Percentiles rank a stretch among this genome's conserved stretches.
phyloP scores from a whole-genome alignment of 2,113 vertebrate species.

The Dasyornis broadbenti region DNA sequence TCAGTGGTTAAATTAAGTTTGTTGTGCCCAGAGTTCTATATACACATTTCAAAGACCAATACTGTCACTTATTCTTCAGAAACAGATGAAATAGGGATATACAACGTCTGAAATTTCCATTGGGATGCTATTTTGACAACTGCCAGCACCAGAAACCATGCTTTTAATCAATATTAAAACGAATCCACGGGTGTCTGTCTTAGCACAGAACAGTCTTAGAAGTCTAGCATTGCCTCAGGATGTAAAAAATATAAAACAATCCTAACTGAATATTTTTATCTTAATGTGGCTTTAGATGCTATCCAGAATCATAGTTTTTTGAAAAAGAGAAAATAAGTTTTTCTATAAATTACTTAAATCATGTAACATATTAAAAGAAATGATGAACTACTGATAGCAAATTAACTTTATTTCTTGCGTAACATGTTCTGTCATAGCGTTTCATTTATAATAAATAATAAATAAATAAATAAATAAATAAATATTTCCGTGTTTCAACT shows the following conservation, averaged over 20 bases:
- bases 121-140: slow-evolving; percentile 12
- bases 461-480: neutral
- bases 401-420: neutral
- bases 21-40: neutral
- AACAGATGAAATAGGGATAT: neutral
- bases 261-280: neutral
- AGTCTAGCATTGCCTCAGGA: neutral
- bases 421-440: neutral
- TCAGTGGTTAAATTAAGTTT: neutral
- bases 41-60: neutral
- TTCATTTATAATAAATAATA: neutral
- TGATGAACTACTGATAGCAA: neutral
- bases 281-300: neutral
- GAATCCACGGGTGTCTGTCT: neutral
- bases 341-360: neutral
- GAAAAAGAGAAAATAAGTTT: neutral
- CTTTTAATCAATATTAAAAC: slow-evolving; percentile 5
- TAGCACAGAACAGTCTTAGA: neutral
- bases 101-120: neutral
- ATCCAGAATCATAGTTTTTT: neutral
- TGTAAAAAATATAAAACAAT: slow-evolving; percentile 14
- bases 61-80: neutral
- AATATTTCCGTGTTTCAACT: neutral
- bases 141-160: neutral
- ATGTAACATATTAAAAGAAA: neutral